phyloP scores from a whole-genome alignment of 2,888 invertebrate genomes.

The Teinopalpus imperialis region DNA sequence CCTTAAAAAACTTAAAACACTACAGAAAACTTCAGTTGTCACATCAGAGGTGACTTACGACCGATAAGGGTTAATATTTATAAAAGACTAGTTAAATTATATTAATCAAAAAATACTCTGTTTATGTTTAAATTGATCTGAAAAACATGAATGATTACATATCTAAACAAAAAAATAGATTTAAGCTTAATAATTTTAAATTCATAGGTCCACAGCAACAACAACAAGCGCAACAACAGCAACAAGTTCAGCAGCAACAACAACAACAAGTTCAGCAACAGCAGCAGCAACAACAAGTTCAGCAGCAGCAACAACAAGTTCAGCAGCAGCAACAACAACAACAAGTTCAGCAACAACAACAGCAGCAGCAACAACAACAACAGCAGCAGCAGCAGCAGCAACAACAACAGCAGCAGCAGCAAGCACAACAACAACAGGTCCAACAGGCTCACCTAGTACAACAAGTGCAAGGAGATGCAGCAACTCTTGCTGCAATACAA shows the following conservation, averaged over 20 bases:
- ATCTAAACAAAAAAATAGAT: too few species aligned
- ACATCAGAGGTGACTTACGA: too few species aligned
- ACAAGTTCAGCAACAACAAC: slow-evolving; percentile 38
- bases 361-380: slow-evolving; percentile 49
- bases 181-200: too few species aligned
- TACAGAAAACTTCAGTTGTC: too few species aligned
- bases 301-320: slow-evolving; percentile 39
- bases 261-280: slow-evolving; percentile 40
- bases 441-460: slow-evolving; percentile 60
- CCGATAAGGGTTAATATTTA: too few species aligned
- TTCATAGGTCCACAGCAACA: slow-evolving; percentile 38
- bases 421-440: slow-evolving; percentile 61
- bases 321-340: slow-evolving; percentile 40
- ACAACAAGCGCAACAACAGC: slow-evolving; percentile 43
- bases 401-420: slow-evolving; percentile 53
- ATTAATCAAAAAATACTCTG: too few species aligned
- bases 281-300: slow-evolving; percentile 38
- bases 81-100: too few species aligned
- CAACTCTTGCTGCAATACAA: slow-evolving; percentile 73
- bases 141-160: too few species aligned
- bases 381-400: slow-evolving; percentile 45
- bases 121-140: too few species aligned
- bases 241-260: slow-evolving; percentile 36
- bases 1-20: too few species aligned
- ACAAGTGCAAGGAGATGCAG: slow-evolving; percentile 68